Conservation (phyloP, 2,797 vertebrate genomes). For the Microcaecilia unicolor region DNA sequence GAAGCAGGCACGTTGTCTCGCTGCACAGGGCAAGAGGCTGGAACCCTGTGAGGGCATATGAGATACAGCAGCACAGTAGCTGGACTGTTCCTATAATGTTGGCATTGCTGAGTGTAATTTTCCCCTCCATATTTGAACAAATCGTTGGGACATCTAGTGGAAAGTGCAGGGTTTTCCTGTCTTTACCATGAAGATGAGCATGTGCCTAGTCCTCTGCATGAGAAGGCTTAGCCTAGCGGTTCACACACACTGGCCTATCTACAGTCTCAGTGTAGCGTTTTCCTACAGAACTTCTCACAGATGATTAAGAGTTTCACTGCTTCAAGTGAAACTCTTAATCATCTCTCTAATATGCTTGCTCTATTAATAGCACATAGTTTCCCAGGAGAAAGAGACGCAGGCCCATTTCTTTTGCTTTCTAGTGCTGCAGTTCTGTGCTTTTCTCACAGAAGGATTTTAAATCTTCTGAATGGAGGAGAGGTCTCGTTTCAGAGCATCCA, state of each 20-base stretch:
- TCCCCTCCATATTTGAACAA: no score
- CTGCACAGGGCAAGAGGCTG: no score
- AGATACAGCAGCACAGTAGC: no score
- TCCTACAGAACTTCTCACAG: slow-evolving; percentile 7
- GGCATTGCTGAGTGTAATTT: no score
- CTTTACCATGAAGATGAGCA: no score
- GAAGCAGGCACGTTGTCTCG: not conserved
- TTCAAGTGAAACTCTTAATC: slow-evolving; percentile 5
- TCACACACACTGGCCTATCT: not conserved
- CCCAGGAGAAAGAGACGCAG: not conserved
- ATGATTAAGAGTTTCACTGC: slow-evolving; percentile 4
- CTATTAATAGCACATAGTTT: slow-evolving; percentile 12
- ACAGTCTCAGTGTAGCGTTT: not conserved
- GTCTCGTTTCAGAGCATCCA: slow-evolving; percentile 6
- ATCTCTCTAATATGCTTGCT: not conserved
- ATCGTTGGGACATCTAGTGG: no score
- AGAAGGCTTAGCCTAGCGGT: not conserved
- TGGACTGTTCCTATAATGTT: no score
- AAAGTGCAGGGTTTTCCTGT: no score
- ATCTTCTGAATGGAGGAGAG: not conserved
- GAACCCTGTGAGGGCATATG: no score
- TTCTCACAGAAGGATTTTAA: no score
- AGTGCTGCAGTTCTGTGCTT: no score
- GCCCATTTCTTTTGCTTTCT: no score
- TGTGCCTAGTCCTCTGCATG: not conserved